Base-by-base conservation (phyloP, 2,888 invertebrate species). In the Lochmaea crataegi region DNA sequence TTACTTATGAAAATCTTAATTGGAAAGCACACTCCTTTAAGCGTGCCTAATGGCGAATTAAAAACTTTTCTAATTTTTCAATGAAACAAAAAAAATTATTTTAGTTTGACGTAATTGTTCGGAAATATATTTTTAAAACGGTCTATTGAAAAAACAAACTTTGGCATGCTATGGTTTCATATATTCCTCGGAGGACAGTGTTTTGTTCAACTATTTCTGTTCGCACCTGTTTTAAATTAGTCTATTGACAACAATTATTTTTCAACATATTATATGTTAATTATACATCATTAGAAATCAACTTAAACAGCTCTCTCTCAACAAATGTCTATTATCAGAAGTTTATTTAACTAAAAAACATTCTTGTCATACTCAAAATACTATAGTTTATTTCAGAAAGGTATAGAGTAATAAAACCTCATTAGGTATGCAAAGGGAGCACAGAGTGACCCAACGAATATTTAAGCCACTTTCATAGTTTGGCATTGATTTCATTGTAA, bases 151-250 rank as follows among this genome's bases (percentile, higher is more conserved):
- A 61, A 61, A 9, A 61, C 1, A 61, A 32, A 61, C n/a, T 61
- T 61, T 61, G 61, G 61, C 61, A 41, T 16, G 10, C 61, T 9
- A 22, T 58, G n/a, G 10, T 58, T 58, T 58, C 16, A n/a, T 16
- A 16, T 45, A 12, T 14, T 45, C 42, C 42, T 11, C 42, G 12
- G n/a, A n/a, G 0, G 51, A 51, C 51, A n/a, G n/a, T 51, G 51
- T n/a, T 51, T 51, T 51, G 51, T 51, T 51, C 51, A 51, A 51
- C 7, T 51, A 51, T 16, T 51, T 51, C 51, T 51, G 51, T 51
- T 51, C 7, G 7, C 51, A 51, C 51, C 51, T 51, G 51, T 51
- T 51, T 14, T 51, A n/a, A 51, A 51, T 51, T 51, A 51, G 51
- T n/a, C 16, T 51, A 7, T n/a, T 12, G 48, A 48, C n/a, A 48